Evolutionary conservation across 2,113 vertebrate genomes (phyloP).

Genomic region (Daboia siamensis): DNA sequence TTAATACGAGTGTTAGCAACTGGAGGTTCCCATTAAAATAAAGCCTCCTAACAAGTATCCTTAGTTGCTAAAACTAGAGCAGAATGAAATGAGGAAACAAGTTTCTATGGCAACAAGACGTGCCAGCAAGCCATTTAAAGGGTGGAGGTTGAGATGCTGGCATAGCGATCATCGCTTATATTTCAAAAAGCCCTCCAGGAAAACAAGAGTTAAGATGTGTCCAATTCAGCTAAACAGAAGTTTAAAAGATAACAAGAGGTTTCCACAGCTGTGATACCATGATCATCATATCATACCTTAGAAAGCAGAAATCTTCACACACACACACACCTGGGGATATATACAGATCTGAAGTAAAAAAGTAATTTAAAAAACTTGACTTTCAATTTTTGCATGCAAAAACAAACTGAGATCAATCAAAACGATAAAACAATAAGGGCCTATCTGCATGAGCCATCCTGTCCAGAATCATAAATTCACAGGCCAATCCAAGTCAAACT

Average conservation of each 20-base stretch:
- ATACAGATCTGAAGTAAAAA: constrained; percentile 37
- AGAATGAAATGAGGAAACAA: background rate
- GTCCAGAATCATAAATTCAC: constrained; percentile 45
- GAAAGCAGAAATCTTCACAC: constrained; percentile 22
- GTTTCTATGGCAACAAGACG: background rate
- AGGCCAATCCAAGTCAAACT: background rate
- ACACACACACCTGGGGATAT: background rate
- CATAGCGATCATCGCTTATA: background rate
- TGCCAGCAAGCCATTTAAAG: background rate
- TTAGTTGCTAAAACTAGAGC: background rate
- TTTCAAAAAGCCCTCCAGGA: background rate
- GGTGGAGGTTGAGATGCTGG: fast-evolving
- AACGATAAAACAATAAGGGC: background rate
- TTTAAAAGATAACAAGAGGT: background rate
- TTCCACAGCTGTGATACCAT: constrained; percentile 17
- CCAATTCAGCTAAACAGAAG: background rate
- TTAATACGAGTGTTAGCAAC: background rate
- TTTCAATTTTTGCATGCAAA: constrained; percentile 23
- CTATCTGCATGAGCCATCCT: constrained; percentile 18
- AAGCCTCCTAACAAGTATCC: background rate
- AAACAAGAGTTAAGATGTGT: background rate
- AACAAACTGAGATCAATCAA: constrained; percentile 30
- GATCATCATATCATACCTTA: constrained; percentile 22
- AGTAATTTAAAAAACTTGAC: constrained; percentile 33
- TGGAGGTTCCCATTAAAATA: background rate